Percentiles rank a stretch among this genome's conserved stretches.
Evolutionary conservation across 2,797 vertebrate species (phyloP).

Genomic region (Oreonectes daqikongensis): DNA sequence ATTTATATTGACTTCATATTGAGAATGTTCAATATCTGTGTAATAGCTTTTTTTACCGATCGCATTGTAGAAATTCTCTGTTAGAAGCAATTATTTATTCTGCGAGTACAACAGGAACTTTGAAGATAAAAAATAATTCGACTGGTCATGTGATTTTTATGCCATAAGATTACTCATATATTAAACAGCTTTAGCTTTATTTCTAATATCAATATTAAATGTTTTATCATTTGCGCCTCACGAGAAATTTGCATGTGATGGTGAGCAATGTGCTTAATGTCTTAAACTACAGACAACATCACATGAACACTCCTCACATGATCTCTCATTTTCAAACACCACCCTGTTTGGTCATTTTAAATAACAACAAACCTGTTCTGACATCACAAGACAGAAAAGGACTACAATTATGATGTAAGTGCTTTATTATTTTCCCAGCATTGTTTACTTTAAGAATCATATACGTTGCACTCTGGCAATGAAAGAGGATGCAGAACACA

Average conservation of each 20-base stretch:
- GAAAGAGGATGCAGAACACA: not conserved
- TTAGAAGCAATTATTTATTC: not conserved
- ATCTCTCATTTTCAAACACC: not conserved
- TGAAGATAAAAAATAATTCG: too few relatives aligned
- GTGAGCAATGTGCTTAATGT: not conserved
- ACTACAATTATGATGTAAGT: not conserved
- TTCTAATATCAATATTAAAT: not conserved
- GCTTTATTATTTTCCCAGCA: not conserved
- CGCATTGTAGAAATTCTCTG: not conserved
- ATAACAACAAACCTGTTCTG: not conserved
- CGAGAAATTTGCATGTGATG: not conserved
- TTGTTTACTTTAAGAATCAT: constrained; percentile 3
- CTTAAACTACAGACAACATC: not conserved
- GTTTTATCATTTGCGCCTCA: not conserved
- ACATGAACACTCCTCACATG: not conserved
- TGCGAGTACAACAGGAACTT: too few relatives aligned
- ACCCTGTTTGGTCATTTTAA: not conserved
- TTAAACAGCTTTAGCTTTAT: too few relatives aligned
- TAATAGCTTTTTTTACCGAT: not conserved
- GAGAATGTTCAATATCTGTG: not conserved
- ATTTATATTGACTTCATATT: too few relatives aligned
- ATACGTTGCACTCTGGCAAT: not conserved
- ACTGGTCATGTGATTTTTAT: not conserved
- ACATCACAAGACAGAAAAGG: not conserved
- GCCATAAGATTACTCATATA: too few relatives aligned